Percentiles rank a stretch among this genome's conserved stretches.
Conservation (phyloP, 2,797 vertebrate genomes). For the Peromyscus nudipes region DNA sequence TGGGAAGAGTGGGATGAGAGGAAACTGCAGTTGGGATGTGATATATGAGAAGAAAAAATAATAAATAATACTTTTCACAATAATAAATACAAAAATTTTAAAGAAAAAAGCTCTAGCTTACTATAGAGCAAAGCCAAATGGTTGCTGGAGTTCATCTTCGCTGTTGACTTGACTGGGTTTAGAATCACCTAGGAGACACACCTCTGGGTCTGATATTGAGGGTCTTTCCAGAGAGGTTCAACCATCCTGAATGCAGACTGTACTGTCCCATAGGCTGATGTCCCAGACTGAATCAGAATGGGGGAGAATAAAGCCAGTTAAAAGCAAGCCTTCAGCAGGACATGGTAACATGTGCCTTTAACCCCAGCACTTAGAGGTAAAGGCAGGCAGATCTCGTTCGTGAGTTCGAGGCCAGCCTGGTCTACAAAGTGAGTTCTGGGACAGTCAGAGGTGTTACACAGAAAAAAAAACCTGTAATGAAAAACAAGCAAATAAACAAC, state of each 20-base stretch:
- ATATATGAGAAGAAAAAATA: neutral
- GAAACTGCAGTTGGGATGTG: neutral
- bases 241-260: neutral
- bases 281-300: neutral
- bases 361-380: neutral
- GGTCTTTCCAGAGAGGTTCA: neutral
- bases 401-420: neutral
- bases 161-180: neutral
- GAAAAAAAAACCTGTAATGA: neutral
- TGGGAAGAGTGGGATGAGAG: neutral
- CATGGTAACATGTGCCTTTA: neutral
- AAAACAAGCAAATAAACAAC: neutral
- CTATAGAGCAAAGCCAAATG: slow-evolving; percentile 2
- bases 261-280: neutral
- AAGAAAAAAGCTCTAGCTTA: neutral
- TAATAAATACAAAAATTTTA: neutral
- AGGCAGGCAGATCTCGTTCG: neutral
- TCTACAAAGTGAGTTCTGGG: neutral
- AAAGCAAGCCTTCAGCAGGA: neutral
- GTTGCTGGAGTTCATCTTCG: neutral
- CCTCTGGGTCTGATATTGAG: neutral
- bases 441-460: neutral
- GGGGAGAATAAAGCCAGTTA: neutral
- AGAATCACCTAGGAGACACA: neutral
- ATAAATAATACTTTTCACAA: neutral